Percentiles rank a stretch among this genome's conserved stretches.
Conservation (phyloP, 2,888 invertebrate genomes). For the Mesorhabditis spiculigera region DNA sequence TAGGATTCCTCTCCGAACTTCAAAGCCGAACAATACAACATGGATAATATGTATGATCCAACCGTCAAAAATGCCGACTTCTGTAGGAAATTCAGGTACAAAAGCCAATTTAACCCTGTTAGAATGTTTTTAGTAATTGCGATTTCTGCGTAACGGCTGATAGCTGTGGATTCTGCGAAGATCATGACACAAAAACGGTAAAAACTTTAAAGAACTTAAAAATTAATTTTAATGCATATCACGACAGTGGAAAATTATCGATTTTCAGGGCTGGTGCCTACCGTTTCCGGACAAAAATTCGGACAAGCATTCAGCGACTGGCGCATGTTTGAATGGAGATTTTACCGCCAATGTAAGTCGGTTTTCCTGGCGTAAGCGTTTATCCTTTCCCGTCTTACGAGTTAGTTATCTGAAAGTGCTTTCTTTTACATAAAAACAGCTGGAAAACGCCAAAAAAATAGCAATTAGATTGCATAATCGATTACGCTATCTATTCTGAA, state of each 20-base stretch:
- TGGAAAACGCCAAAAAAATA: no score
- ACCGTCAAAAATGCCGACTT: constrained; percentile 16
- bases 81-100: constrained; percentile 14
- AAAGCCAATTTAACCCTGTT: neutral
- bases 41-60: constrained; percentile 11
- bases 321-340: constrained; percentile 20
- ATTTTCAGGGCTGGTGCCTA: constrained; percentile 33
- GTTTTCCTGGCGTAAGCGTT: no score
- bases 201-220: neutral
- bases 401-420: no score
- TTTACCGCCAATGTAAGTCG: constrained; percentile 12
- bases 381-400: no score
- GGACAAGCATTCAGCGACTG: constrained; percentile 25
- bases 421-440: no score
- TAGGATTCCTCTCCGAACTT: constrained; percentile 23
- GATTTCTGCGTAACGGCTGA: constrained; percentile 60
- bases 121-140: constrained; percentile 58
- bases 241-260: neutral
- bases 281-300: constrained; percentile 25
- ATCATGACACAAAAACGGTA: constrained; percentile 22
- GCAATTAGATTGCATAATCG: no score
- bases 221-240: neutral
- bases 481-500: no score
- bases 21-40: constrained; percentile 14
- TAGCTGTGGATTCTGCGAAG: constrained; percentile 60